These are phyloP conservation scores for Coptodon rendalli DNA, from an alignment of 2,113 vertebrate species.

Conservation along the genomic window DNA sequence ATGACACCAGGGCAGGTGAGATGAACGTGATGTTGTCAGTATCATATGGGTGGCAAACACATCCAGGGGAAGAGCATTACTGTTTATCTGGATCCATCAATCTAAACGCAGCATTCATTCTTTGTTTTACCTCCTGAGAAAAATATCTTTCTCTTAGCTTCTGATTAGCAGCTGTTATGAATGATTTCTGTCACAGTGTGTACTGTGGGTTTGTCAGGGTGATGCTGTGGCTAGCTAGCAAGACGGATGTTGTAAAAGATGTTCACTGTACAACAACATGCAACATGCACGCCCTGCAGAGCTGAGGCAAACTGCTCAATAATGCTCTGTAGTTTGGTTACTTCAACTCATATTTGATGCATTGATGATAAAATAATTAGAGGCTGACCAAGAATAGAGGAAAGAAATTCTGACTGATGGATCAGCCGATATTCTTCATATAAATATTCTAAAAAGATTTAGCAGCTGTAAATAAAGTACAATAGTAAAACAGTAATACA, in stretches of 20 bases:
- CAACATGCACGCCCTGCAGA: neutral
- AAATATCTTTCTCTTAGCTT: neutral
- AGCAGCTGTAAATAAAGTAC: neutral
- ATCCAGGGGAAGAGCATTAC: too few species aligned
- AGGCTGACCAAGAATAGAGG: neutral
- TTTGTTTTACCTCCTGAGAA: neutral
- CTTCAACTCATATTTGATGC: fast-evolving
- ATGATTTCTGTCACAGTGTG: neutral
- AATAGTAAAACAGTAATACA: neutral
- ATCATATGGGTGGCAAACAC: neutral
- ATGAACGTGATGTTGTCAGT: neutral
- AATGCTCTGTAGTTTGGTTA: neutral
- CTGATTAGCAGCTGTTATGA: neutral
- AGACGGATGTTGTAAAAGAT: neutral
- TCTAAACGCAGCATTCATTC: neutral
- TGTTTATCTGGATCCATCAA: neutral
- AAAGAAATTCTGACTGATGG: neutral
- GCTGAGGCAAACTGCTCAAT: neutral
- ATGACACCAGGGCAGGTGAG: slow-evolving; percentile 64
- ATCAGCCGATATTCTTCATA: neutral
- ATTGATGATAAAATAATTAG: neutral
- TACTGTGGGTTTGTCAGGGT: neutral
- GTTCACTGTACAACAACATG: neutral
- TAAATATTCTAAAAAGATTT: neutral
- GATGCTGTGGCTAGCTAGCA: neutral